Base-by-base conservation (phyloP, 2,113 vertebrate species). In the Tyto alba region DNA sequence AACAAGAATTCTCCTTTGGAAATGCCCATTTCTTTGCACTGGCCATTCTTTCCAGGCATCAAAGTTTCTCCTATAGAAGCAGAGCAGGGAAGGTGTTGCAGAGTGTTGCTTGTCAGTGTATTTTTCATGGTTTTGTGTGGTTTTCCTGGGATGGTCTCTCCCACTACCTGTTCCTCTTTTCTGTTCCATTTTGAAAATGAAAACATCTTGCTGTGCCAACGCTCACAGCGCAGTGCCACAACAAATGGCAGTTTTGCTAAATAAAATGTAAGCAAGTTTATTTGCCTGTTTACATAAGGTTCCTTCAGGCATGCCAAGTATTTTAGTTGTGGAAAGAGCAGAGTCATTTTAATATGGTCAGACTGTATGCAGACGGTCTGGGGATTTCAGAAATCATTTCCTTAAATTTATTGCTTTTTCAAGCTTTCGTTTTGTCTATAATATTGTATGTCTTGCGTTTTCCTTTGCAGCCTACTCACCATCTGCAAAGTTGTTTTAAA, bases 351-450 rank as follows among this genome's bases (percentile, higher is more conserved):
- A 84, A 48, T 40, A 56, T 29, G 68, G 67, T 89, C 85, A 95
- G 89, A 72, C 72, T 73, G 36, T 10, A 38, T 1, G 38, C 23
- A 90, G 91, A 69, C 64, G 72, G 64, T 2, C 41, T 29, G 59
- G 72, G 50, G 76, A 91, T 73, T 91, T 94, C 50, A 91, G 62
- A 91, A 90, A 95, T 63, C 2, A 86, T 82, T 95, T 95, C 96
- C 89, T 89, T 89, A 43, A 55, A 85, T 63, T 90, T 84, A 89
- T 36, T 88, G 53, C 83, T 75, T 43, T 60, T 93, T 88, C 56
- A 84, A 43, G 53, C 56, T 92, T 92, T 92, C 26, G 0, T 87
- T 93, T 50, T 53, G 57, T 41, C 83, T 76, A 3, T 20, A 79
- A 62, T 14, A 25, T 47, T 93, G 16, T 80, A 71, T 78, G 25